Evolutionary conservation across 2,888 invertebrate species (phyloP).

Genomic region (Brachyptera putata): DNA sequence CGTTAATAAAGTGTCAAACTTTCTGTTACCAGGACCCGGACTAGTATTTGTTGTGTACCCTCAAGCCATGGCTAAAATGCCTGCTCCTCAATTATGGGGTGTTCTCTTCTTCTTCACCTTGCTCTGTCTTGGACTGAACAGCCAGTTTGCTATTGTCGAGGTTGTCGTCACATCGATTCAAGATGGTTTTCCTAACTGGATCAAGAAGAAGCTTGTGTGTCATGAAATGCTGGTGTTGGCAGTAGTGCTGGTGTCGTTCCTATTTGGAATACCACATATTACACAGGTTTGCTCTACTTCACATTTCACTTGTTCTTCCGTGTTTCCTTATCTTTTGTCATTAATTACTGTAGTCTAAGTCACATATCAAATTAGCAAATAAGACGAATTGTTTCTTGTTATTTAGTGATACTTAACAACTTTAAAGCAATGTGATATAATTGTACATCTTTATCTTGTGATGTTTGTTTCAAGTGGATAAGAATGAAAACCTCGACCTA

Average conservation of each 20-base stretch:
- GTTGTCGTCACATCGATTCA: slow-evolving; percentile 91
- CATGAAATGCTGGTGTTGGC: slow-evolving; percentile 82
- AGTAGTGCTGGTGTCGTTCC: slow-evolving; percentile 76
- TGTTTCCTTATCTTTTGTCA: too few relatives aligned
- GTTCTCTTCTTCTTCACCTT: slow-evolving; percentile 88
- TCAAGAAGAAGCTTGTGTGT: slow-evolving; percentile 73
- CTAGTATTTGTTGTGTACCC: slow-evolving; percentile 89
- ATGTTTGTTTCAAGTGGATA: too few relatives aligned
- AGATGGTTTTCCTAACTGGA: slow-evolving; percentile 87
- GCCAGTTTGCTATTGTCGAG: slow-evolving; percentile 93
- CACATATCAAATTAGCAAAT: too few relatives aligned
- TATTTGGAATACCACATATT: slow-evolving; percentile 83
- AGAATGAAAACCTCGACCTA: too few relatives aligned
- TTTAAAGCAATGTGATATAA: too few relatives aligned
- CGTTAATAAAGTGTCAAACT: too few relatives aligned
- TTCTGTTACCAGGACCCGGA: slow-evolving; percentile 67
- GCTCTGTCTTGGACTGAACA: slow-evolving; percentile 80
- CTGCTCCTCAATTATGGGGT: slow-evolving; percentile 84
- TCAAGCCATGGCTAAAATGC: slow-evolving; percentile 90
- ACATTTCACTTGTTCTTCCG: too few relatives aligned
- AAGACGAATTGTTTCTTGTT: too few relatives aligned
- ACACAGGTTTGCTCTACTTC: slow-evolving; percentile 74
- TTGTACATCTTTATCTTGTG: too few relatives aligned
- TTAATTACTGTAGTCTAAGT: too few relatives aligned
- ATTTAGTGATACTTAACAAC: too few relatives aligned